A percentile compares a stretch with the other conserved stretches of the same genome.
These are phyloP conservation scores for Germaria angustata DNA, from an alignment of 2,888 invertebrate species.

Conservation along the genomic window DNA sequence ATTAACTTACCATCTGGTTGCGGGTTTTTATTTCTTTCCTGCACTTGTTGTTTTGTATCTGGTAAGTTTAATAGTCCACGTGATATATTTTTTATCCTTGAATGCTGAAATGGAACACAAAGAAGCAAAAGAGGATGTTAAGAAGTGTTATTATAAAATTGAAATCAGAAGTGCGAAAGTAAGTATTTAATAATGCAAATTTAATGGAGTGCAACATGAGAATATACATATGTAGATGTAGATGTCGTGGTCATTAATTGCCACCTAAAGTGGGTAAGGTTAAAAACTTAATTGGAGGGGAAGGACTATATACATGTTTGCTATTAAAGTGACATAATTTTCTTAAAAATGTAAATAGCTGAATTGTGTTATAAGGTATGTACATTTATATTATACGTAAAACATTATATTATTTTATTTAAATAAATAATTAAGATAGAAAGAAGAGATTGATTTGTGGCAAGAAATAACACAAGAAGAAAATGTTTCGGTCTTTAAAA, in stretches of 20 bases:
- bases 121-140: slow-evolving; percentile 12
- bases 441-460: no score
- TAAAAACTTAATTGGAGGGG: neutral
- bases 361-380: neutral
- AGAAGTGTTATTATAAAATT: slow-evolving; percentile 40
- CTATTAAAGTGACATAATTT: neutral
- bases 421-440: no score
- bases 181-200: slow-evolving; percentile 39
- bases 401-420: no score
- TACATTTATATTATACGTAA: no score
- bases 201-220: neutral
- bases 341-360: neutral
- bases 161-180: slow-evolving; percentile 32
- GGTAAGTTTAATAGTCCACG: slow-evolving; percentile 51
- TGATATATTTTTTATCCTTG: slow-evolving; percentile 63
- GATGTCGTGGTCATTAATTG: neutral
- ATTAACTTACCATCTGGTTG: slow-evolving; percentile 63
- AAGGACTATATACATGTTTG: no score
- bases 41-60: slow-evolving; percentile 9
- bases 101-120: slow-evolving; percentile 54
- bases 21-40: slow-evolving; percentile 6
- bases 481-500: no score
- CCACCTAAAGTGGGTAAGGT: neutral
- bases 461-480: no score
- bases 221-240: neutral